Evolutionary conservation across 2,113 vertebrate species (phyloP), one percentile per base, ranked within the genome.

Genomic region (Saccopteryx leptura): DNA sequence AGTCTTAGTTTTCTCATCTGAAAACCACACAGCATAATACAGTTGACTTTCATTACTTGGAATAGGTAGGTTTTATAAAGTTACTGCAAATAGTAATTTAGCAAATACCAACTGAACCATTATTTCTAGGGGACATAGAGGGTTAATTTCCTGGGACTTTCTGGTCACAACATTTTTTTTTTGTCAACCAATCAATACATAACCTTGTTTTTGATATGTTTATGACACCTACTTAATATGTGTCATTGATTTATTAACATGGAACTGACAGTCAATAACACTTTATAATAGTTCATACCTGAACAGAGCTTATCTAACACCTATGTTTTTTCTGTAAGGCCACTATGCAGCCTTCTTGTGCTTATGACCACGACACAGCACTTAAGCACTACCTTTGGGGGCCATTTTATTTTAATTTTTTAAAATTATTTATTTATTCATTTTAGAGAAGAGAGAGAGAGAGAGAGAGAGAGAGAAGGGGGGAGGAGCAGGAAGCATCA

Each of bases 141-240:
- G 5, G 7, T 90, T 90, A 69, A 31, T 7, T 69, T 79, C 48
- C 13, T 50, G 1, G 18, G 52, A 92, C 31, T 6, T n/a, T 66
- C 68, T 91, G 46, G 12, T 68, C 54, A 85, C 2, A 28, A 18
- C 23, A 58, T 71, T 95, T 93, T 84, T 71, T 71, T 95, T 93
- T 84, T 71, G 80, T 84, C 66, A 83, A 33, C 9, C 58, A 50
- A 78, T 91, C 50, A 50, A 52, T 66, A 65, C 0, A 12, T 58
- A 60, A 39, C 14, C 46, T 63, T 13, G 33, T 18, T 78, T 87
- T 72, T 56, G 12, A 14, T 78, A 17, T 90, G 21, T 56, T 82
- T 90, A 69, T 83, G 10, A 56, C 46, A 61, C 28, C 11, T 58
- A 71, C 66, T 79, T 88, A 63, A 50, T 50, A 13, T 31, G 83